phyloP scores from a whole-genome alignment of 2,888 invertebrate genomes.

The Eumerus sabulonum region DNA sequence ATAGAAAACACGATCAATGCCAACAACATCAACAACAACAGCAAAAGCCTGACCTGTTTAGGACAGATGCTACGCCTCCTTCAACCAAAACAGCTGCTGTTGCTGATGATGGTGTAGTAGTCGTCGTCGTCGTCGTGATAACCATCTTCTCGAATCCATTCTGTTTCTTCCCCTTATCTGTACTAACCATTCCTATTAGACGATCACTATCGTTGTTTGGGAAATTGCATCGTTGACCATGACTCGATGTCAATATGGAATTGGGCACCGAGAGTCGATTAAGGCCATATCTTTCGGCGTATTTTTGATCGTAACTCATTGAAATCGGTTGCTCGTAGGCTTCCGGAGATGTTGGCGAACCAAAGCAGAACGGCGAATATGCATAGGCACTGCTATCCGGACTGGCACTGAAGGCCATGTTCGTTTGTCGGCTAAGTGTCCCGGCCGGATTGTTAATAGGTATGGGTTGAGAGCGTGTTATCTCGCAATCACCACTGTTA shows the following conservation, averaged over 20 bases:
- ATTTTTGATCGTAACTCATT: constrained; percentile 74
- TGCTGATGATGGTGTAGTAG: constrained; percentile 50
- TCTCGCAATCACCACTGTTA: no score
- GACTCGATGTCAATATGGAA: constrained; percentile 16
- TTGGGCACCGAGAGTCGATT: constrained; percentile 73
- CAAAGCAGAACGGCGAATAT: constrained; percentile 75
- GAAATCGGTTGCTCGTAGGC: constrained; percentile 67
- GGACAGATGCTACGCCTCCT: constrained; percentile 49
- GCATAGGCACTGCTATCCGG: constrained; percentile 72
- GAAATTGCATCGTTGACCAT: constrained; percentile 21
- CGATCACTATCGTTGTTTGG: constrained; percentile 25
- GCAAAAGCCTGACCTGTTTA: constrained; percentile 64
- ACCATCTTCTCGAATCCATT: no score
- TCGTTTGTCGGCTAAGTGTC: constrained; percentile 19
- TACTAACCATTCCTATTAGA: constrained; percentile 33
- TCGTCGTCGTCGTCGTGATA: no score
- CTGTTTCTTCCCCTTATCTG: no score
- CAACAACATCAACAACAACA: constrained; percentile 53
- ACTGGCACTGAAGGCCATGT: constrained; percentile 74
- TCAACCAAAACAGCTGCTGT: constrained; percentile 56
- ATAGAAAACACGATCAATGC: constrained; percentile 13
- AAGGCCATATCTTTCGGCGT: constrained; percentile 60
- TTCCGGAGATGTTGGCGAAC: constrained; percentile 72
- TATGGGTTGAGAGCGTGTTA: constrained; percentile 74
- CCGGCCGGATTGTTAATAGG: constrained; percentile 72